Percentiles rank a stretch among this genome's conserved stretches.
phyloP scores from a whole-genome alignment of 92 coral and sea anemone species.

The Virgularia gustaviana region DNA sequence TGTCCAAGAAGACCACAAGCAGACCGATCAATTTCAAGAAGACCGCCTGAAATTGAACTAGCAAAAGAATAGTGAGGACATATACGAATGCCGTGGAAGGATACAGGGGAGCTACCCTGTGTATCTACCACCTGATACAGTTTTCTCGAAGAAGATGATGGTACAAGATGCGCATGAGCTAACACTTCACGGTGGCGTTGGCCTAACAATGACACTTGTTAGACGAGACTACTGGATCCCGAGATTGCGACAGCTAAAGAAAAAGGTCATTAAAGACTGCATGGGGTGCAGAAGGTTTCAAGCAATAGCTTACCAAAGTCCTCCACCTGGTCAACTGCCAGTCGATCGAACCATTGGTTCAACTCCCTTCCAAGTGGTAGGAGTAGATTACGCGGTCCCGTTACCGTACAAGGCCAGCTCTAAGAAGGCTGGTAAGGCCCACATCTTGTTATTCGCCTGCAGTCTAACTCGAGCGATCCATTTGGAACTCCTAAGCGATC shows the following conservation, averaged over 20 bases:
- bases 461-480: neutral
- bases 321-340: conserved; percentile 24
- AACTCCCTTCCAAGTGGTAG: conserved; percentile 11
- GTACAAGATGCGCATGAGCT: too few species aligned
- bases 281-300: conserved; percentile 19
- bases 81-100: too few species aligned
- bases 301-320: neutral
- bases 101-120: too few species aligned
- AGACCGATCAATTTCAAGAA: too few species aligned
- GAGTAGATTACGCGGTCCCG: conserved; percentile 30
- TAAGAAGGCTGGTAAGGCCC: conserved; percentile 5
- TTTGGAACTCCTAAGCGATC: neutral
- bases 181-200: too few species aligned
- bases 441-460: conserved; percentile 7
- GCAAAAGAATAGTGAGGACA: too few species aligned
- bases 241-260: too few species aligned
- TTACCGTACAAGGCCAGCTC: neutral
- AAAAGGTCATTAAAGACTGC: too few species aligned
- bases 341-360: neutral
- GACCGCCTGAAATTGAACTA: too few species aligned
- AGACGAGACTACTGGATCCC: too few species aligned
- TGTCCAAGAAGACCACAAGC: conserved; percentile 31
- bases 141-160: conserved; percentile 29
- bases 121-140: too few species aligned
- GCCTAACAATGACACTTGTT: too few species aligned